Conservation (phyloP, 2,888 invertebrate species). For the Amorpha juglandis region DNA sequence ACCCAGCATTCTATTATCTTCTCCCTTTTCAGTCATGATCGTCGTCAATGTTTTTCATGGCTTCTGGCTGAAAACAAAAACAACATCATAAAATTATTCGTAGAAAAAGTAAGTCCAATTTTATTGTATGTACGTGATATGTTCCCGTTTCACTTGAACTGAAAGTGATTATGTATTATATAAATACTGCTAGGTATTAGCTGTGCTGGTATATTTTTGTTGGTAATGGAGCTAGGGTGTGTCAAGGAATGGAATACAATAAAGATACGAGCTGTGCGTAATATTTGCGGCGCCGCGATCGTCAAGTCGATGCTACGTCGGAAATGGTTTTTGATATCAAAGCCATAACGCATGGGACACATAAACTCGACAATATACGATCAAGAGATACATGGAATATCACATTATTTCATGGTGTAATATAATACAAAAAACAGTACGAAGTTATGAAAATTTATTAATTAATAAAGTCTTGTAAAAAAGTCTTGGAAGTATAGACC, state of each 20-base stretch:
- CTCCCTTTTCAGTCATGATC: slow-evolving; percentile 79
- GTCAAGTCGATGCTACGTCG: not conserved
- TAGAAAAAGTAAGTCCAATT: no score
- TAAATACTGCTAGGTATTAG: not conserved
- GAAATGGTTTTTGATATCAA: slow-evolving; percentile 20
- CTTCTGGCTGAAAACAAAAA: slow-evolving; percentile 52
- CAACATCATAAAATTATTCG: no score
- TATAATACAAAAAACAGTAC: not conserved
- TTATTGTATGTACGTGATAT: not conserved
- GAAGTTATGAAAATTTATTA: not conserved
- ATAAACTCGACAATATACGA: not conserved
- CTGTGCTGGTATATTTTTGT: no score
- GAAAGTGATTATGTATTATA: not conserved
- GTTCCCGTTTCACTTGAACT: no score
- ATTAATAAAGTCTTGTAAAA: not conserved
- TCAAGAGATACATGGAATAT: not conserved
- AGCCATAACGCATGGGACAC: slow-evolving; percentile 6
- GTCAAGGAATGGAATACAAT: slow-evolving; percentile 13
- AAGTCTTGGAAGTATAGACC: not conserved
- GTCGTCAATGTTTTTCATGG: slow-evolving; percentile 74
- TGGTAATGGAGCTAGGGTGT: not conserved
- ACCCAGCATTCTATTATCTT: slow-evolving; percentile 80
- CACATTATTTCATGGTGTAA: not conserved
- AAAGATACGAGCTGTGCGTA: slow-evolving; percentile 6
- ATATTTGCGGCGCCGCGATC: slow-evolving; percentile 16